phyloP scores from a whole-genome alignment of 2,113 vertebrate genomes.

The Triplophysa rosa region DNA sequence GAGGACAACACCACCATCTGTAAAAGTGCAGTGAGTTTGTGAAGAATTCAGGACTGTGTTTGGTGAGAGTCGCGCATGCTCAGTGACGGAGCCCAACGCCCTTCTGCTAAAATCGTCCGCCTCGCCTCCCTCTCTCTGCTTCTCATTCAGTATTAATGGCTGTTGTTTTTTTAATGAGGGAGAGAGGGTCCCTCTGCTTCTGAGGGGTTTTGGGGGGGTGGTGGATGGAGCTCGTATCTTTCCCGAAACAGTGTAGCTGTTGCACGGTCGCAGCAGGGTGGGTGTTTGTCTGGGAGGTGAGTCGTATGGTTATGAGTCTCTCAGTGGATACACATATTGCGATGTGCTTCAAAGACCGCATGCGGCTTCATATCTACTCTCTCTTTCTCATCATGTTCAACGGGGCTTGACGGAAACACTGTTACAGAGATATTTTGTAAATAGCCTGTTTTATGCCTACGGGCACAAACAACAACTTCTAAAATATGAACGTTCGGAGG shows the following conservation, averaged over 20 bases:
- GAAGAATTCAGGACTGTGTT: neutral
- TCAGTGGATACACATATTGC: constrained; percentile 25
- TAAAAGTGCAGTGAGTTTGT: neutral
- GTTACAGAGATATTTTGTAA: constrained; percentile 29
- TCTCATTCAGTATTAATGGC: constrained; percentile 82
- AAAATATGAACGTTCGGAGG: neutral
- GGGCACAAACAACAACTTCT: neutral
- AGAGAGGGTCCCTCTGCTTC: constrained; percentile 70
- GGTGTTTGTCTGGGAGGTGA: constrained; percentile 40
- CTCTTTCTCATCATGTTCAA: constrained; percentile 41
- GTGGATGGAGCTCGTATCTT: constrained; percentile 63
- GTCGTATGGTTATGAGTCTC: neutral
- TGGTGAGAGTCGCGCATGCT: constrained; percentile 30
- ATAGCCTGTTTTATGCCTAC: constrained; percentile 1
- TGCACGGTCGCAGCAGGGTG: constrained; percentile 64
- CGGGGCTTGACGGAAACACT: constrained; percentile 27
- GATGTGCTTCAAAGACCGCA: constrained; percentile 38
- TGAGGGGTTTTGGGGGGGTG: constrained; percentile 52
- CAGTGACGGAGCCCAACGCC: neutral
- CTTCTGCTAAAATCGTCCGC: constrained; percentile 50
- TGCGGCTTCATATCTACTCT: constrained; percentile 32
- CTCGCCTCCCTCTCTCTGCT: constrained; percentile 41
- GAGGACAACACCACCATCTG: constrained; percentile 2
- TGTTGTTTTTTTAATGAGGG: constrained; percentile 78
- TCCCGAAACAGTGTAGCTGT: constrained; percentile 64